phyloP scores from a whole-genome alignment of 2,113 vertebrate genomes.

The Onychostoma macrolepis region DNA sequence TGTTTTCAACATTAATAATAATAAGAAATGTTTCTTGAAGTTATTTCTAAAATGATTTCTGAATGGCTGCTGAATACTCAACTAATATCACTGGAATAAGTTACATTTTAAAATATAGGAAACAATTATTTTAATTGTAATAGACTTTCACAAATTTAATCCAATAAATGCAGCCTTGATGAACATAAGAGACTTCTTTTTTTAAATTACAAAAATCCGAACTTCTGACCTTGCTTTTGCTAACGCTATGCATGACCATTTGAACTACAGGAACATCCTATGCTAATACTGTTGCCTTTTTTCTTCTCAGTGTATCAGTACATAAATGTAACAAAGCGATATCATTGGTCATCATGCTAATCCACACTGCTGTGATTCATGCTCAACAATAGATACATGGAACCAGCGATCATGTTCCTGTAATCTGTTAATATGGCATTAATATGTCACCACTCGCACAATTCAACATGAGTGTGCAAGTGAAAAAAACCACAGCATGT shows the following conservation, averaged over 20 bases:
- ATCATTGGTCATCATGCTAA: background rate
- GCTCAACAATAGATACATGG: background rate
- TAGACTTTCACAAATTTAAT: background rate
- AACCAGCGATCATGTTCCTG: background rate
- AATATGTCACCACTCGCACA: background rate
- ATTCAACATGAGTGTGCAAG: background rate
- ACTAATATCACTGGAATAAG: background rate
- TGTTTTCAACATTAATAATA: background rate
- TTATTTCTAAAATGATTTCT: too few relatives aligned
- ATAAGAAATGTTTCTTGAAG: too few relatives aligned
- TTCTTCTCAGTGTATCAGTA: background rate
- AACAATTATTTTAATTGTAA: background rate
- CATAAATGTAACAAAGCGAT: background rate
- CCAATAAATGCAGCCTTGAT: background rate
- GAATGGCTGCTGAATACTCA: background rate
- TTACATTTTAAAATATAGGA: background rate
- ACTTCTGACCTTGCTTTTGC: background rate
- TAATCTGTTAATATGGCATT: conserved; percentile 15
- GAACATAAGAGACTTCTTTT: background rate
- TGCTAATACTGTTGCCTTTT: background rate
- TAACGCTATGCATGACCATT: background rate
- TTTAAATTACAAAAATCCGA: background rate
- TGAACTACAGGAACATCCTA: background rate
- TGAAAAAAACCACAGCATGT: background rate
- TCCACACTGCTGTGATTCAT: background rate